Percentiles rank a stretch among this genome's conserved stretches.
These are phyloP conservation scores for Dryobates pubescens DNA, from an alignment of 2,797 vertebrate genomes.

Conservation along the genomic window DNA sequence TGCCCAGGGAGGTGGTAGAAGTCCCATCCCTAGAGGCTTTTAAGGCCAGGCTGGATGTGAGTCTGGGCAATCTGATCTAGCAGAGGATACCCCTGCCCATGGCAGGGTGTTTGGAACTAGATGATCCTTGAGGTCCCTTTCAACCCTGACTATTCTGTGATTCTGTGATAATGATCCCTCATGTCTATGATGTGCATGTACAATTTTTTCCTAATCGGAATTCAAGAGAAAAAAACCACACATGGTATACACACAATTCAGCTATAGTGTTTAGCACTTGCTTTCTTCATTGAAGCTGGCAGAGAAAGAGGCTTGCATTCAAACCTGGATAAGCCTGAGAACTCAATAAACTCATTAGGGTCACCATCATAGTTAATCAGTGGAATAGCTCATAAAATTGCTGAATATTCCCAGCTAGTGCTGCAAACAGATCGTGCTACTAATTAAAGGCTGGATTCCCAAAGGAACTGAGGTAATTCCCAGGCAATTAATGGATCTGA, in stretches of 20 bases:
- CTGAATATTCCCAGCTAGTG: neutral
- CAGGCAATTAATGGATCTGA: neutral
- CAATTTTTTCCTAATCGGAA: neutral
- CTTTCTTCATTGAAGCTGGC: neutral
- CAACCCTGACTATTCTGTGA: too few species aligned
- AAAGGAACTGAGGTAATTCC: neutral
- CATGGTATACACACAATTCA: neutral
- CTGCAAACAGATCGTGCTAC: neutral
- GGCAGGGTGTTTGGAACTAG: too few species aligned
- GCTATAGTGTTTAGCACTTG: neutral
- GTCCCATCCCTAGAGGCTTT: too few species aligned
- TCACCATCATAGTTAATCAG: neutral
- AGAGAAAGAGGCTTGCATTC: neutral
- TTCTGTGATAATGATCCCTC: neutral
- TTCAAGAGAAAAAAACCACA: neutral
- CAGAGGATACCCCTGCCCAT: too few species aligned
- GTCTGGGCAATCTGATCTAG: too few species aligned
- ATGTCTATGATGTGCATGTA: neutral
- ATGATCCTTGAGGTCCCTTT: too few species aligned
- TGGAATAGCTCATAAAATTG: neutral
- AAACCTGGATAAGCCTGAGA: neutral
- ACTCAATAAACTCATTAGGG: neutral
- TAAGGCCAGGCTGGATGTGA: too few species aligned
- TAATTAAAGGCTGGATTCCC: neutral
- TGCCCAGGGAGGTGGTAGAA: too few species aligned